Evolutionary conservation across 64 coral and sea anemone species (phyloP), one percentile per base, ranked within the genome.

Genomic region (Platygyra sinensis): DNA sequence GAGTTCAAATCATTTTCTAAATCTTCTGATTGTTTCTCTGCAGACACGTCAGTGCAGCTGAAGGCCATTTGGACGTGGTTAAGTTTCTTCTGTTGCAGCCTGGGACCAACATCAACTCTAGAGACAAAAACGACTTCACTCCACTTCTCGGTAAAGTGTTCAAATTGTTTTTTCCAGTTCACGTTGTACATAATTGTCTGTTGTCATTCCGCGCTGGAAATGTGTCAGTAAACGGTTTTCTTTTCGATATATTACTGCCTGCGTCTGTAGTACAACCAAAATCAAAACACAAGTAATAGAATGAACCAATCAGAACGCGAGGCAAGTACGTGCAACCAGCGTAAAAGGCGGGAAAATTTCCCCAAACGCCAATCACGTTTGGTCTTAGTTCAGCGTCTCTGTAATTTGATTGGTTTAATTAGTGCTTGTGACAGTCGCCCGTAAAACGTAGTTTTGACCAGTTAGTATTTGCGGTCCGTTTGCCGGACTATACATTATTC

Each of bases 31-130:
- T 78, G 15, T 91, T 82, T 80, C 49, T 85, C 10, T 86, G 8
- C 62, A 98, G 96, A 50, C 96, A 98, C 60, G 93, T 90, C 42
- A 93, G 93, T 91, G 86, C 93, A 15, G 87, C 87, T 67, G 89
- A 91, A 52, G 96, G 96, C 1, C 91, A 98, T 36, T 89, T 98
- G 62, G 96, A 98, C 51, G 89, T 98, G 5, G 93, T 95, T 0
- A 98, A 95, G 52, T 98, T 98, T 69, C 77, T 98, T 8, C 51
- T 98, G 16, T 77, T 95, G 30, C 96, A 95, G 46, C 96, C 96
- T 67, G 96, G 93, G 42, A 87, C 93, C 24, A 75, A 98, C 49
- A 89, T 98, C 28, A 98, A 98, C 22, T 93, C 90, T 2, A 93
- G 74, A 38, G 96, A 98, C 30, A 93, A 55, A 75, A 90, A 93